These are phyloP conservation scores for Zaprionus taronus DNA, from an alignment of 1,140 invertebrate species.

Conservation along the genomic window DNA sequence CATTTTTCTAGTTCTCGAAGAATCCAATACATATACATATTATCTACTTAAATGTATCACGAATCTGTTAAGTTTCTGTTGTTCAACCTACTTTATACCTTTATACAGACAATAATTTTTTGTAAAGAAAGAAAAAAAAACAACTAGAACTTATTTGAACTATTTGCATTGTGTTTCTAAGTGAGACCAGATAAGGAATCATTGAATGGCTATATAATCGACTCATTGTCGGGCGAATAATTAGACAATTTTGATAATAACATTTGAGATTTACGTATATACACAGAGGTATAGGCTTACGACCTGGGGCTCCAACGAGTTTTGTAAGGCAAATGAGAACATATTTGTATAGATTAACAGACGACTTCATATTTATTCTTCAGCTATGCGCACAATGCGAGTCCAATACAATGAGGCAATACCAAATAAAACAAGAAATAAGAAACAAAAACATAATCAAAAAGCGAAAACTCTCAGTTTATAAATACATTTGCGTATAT, in stretches of 20 bases:
- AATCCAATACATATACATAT: conserved; percentile 9
- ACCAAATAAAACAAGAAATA: conserved; percentile 24
- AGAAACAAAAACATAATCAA: conserved; percentile 1
- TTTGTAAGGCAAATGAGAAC: conserved; percentile 55
- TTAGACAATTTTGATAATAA: conserved; percentile 75
- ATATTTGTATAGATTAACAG: conserved; percentile 67
- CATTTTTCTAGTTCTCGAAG: conserved; percentile 47
- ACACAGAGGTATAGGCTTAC: conserved; percentile 55
- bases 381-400: conserved; percentile 72
- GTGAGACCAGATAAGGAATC: conserved; percentile 31
- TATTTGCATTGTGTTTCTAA: conserved; percentile 19
- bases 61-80: conserved; percentile 45
- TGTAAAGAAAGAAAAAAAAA: conserved; percentile 27
- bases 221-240: conserved; percentile 18
- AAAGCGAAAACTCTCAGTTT: conserved; percentile 36
- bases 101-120: conserved; percentile 27
- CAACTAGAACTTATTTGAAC: conserved; percentile 41
- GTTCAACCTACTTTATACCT: conserved; percentile 23
- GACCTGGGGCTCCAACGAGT: conserved; percentile 48
- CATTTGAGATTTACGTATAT: conserved; percentile 58
- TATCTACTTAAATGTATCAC: conserved; percentile 17
- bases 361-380: conserved; percentile 39
- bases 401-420: conserved; percentile 51
- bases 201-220: conserved; percentile 18
- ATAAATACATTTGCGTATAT: conserved; percentile 58